phyloP scores from a whole-genome alignment of 2,113 vertebrate genomes.

The Poeciliopsis turrubarensis region DNA sequence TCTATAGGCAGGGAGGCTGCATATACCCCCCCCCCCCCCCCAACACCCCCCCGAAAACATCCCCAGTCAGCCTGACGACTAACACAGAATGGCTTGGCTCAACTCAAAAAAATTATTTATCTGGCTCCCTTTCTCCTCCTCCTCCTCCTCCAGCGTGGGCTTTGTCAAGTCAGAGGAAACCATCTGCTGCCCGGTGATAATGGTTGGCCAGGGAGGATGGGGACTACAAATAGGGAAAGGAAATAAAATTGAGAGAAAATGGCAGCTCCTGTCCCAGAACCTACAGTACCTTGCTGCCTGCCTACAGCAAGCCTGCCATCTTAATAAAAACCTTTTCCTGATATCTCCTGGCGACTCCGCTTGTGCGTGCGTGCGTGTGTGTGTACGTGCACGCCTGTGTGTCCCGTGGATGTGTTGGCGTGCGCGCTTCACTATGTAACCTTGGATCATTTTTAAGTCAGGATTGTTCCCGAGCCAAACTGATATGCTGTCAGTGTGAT shows the following conservation, averaged over 20 bases:
- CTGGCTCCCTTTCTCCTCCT: slow-evolving; percentile 57
- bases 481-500: slow-evolving; percentile 58
- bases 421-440: slow-evolving; percentile 55
- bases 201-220: slow-evolving; percentile 74
- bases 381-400: slow-evolving; percentile 1
- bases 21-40: slow-evolving; percentile 14
- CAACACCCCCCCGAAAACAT: slow-evolving; percentile 26
- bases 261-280: slow-evolving; percentile 63
- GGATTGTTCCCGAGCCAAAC: slow-evolving; percentile 59
- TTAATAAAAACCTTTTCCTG: slow-evolving; percentile 67
- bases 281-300: slow-evolving; percentile 60
- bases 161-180: slow-evolving; percentile 81
- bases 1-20: slow-evolving; percentile 31
- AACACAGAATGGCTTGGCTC: slow-evolving; percentile 66
- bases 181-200: slow-evolving; percentile 81
- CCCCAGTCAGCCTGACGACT: slow-evolving; percentile 65
- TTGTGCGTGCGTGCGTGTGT: slow-evolving; percentile 10
- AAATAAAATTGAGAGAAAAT: slow-evolving; percentile 72
- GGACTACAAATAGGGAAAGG: slow-evolving; percentile 62
- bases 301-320: slow-evolving; percentile 58
- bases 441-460: slow-evolving; percentile 68
- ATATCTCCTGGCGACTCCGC: slow-evolving; percentile 37
- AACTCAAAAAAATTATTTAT: slow-evolving; percentile 63
- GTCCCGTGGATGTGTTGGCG: slow-evolving; percentile 17
- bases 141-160: slow-evolving; percentile 61